Percentiles rank a stretch among this genome's conserved stretches.
Evolutionary conservation across 2,888 invertebrate genomes (phyloP).

Genomic region (Julus scanicus): DNA sequence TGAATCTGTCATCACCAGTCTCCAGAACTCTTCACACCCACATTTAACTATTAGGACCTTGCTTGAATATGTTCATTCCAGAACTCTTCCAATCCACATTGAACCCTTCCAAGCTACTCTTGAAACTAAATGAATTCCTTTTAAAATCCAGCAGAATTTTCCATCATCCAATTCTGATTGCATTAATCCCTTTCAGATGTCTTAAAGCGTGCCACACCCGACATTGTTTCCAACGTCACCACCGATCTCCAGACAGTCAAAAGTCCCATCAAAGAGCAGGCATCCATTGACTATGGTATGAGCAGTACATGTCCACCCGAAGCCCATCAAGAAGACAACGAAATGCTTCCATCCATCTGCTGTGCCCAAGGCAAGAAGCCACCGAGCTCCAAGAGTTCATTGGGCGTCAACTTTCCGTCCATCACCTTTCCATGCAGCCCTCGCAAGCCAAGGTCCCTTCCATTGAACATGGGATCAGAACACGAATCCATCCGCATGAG

Average conservation of each 20-base stretch:
- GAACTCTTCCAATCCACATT: too few species aligned
- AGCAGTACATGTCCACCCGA: not conserved
- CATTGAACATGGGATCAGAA: not conserved
- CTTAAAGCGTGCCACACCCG: not conserved
- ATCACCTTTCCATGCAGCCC: constrained; percentile 18
- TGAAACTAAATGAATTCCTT: too few species aligned
- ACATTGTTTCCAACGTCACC: too few species aligned
- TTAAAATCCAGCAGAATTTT: too few species aligned
- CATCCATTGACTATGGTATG: not conserved
- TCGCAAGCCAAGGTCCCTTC: not conserved
- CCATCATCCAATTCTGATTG: too few species aligned
- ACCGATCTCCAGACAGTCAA: not conserved
- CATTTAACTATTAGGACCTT: too few species aligned
- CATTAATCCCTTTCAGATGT: not conserved
- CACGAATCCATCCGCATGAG: not conserved
- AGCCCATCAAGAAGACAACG: not conserved
- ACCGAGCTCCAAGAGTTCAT: not conserved
- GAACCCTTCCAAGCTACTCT: too few species aligned
- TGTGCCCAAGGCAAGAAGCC: not conserved
- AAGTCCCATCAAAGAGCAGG: not conserved
- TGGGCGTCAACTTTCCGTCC: not conserved
- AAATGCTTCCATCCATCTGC: constrained; percentile 10
- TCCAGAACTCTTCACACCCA: too few species aligned
- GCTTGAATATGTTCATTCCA: too few species aligned
- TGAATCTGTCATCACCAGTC: too few species aligned